A percentile compares a stretch with the other conserved stretches of the same genome.
Conservation (phyloP, 2,113 vertebrate genomes). For the Eulemur macaco region DNA sequence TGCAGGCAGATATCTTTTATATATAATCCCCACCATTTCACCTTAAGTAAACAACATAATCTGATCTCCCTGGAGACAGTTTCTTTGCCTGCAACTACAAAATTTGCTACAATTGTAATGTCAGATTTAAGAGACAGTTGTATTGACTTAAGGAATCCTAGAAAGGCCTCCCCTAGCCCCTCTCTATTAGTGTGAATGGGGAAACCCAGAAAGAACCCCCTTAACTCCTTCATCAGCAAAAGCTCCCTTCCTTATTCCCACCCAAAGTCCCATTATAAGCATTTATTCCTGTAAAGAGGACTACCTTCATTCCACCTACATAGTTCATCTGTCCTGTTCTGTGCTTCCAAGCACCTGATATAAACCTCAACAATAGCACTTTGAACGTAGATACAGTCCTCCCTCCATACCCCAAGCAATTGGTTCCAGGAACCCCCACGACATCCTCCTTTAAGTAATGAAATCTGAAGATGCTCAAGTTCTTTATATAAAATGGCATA, state of each 20-base stretch:
- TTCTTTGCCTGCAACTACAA: background rate
- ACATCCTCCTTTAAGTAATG: background rate
- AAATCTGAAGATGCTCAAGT: background rate
- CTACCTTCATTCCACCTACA: background rate
- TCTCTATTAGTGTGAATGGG: background rate
- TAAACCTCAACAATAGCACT: background rate
- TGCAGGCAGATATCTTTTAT: background rate
- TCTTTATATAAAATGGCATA: background rate
- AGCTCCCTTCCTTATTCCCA: background rate
- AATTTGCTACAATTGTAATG: background rate
- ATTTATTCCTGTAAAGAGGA: background rate
- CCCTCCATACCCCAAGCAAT: background rate
- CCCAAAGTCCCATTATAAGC: background rate
- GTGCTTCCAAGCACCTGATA: background rate
- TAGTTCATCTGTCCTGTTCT: background rate
- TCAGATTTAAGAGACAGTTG: background rate
- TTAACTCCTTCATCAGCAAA: background rate
- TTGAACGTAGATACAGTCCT: background rate
- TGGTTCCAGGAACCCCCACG: background rate
- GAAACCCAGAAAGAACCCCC: background rate
- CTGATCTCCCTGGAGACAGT: background rate
- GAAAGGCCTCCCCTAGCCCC: background rate
- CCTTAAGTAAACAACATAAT: slow-evolving; percentile 18
- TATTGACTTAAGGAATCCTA: background rate
- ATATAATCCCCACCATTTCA: background rate